Evolutionary conservation across 2,113 vertebrate genomes (phyloP), one percentile per base, ranked within the genome.

Genomic region (Forbesichthys agassizii): DNA sequence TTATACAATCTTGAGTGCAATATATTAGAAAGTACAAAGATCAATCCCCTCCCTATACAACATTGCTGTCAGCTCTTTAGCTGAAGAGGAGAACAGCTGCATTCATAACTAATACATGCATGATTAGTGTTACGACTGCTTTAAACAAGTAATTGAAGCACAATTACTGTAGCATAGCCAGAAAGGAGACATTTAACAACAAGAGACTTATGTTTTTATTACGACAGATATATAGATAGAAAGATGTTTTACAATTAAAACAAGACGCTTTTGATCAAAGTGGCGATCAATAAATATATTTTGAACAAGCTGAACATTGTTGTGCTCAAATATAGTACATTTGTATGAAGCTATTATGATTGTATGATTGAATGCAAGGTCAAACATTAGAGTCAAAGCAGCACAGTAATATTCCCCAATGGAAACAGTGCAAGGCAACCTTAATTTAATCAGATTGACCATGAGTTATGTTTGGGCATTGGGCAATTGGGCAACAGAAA

Each of bases 51-150:
- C 67, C 68, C 54, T 66, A 82, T 68, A 52, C n/a, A 11, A 16
- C 68, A 63, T 36, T n/a, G 4, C 48, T 52, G 11, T 53, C 7
- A 33, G n/a, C 33, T 64, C 64, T 76, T 71, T 63, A 69, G 81
- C 67, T 74, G 56, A 77, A 73, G 67, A 68, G 53, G 52, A 36
- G 63, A 86, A 84, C 84, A 88, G 84, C 86, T 88, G 86, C 81
- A 71, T 74, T 77, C 71, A 78, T 83, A 65, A 76, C 74, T 79
- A 63, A 69, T 66, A 68, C 77, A 86, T 86, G 68, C 81, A 86
- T 88, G 78, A 87, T 88, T 86, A 79, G 77, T 79, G 83, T 86
- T 12, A 65, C 51, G 18, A 66, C 46, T 72, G 68, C 27, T 63
- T 73, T 46, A 79, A 73, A 66, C 70, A 83, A 83, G 61, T 72